These are phyloP conservation scores for Phenganax subtilis DNA, from an alignment of 92 coral and sea anemone genomes.

Conservation along the genomic window DNA sequence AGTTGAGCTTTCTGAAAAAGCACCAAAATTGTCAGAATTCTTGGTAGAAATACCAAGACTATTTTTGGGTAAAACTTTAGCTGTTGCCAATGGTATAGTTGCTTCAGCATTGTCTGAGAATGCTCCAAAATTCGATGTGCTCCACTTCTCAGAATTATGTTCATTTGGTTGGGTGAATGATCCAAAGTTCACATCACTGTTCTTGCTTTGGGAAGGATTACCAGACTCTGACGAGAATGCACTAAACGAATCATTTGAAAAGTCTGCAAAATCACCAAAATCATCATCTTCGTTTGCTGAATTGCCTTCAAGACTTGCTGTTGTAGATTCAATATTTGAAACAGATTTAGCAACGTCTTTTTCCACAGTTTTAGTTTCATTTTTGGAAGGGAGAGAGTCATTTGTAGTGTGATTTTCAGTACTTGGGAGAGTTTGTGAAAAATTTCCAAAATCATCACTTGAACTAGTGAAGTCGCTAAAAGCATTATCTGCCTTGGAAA, in stretches of 20 bases:
- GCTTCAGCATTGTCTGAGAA: constrained; percentile 1
- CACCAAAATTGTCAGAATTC: constrained; percentile 21
- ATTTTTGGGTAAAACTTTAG: background rate
- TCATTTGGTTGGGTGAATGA: background rate
- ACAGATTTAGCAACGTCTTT: background rate
- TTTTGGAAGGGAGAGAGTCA: too few relatives aligned
- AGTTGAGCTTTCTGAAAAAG: constrained; percentile 6
- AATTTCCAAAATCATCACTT: too few relatives aligned
- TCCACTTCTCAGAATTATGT: background rate
- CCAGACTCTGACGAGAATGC: constrained; percentile 4
- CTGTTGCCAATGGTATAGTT: background rate
- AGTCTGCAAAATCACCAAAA: constrained; percentile 48
- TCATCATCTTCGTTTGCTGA: constrained; percentile 18
- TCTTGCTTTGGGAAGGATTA: background rate
- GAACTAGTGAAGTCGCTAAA: constrained; percentile 45
- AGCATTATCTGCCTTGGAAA: constrained; percentile 25
- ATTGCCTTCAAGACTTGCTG: background rate
- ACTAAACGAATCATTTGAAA: constrained; percentile 28
- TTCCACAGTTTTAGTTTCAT: too few relatives aligned
- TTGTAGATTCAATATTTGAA: background rate
- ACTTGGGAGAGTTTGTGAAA: too few relatives aligned
- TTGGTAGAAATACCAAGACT: background rate
- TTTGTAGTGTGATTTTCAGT: too few relatives aligned
- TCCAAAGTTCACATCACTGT: constrained; percentile 28
- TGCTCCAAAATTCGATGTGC: background rate